These are phyloP conservation scores for Furnarius figulus DNA, from an alignment of 2,113 vertebrate species.

Conservation along the genomic window DNA sequence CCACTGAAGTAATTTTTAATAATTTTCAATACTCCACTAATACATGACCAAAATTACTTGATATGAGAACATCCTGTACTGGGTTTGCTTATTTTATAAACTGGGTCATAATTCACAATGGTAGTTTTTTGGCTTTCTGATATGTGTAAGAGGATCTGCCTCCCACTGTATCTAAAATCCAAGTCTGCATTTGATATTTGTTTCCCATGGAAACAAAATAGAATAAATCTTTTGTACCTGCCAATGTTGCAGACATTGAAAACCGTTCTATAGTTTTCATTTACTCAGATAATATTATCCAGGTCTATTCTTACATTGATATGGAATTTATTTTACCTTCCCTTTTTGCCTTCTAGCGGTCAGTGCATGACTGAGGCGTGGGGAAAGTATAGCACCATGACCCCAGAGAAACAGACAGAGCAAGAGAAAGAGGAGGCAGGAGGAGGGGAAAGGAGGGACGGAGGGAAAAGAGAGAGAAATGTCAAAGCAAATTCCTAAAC, in stretches of 20 bases:
- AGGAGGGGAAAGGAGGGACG: background rate
- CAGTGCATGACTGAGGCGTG: background rate
- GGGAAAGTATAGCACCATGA: background rate
- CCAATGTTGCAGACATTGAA: background rate
- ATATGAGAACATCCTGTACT: background rate
- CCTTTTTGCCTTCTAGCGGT: constrained; percentile 17
- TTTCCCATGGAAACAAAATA: background rate
- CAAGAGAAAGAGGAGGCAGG: background rate
- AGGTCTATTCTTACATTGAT: background rate
- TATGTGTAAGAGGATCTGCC: background rate
- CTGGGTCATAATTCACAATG: background rate
- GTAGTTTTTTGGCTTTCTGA: background rate
- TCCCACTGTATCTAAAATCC: background rate
- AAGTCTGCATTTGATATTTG: background rate
- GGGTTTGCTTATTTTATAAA: background rate
- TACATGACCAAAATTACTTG: background rate
- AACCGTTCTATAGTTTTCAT: background rate
- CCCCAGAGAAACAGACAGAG: background rate
- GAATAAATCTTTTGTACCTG: background rate
- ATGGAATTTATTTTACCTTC: background rate
- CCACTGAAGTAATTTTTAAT: background rate
- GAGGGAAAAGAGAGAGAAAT: background rate
- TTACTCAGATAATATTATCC: background rate
- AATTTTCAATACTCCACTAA: background rate
- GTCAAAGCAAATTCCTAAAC: background rate